A percentile compares a stretch with the other conserved stretches of the same genome.
These are phyloP conservation scores for Augochlora pura DNA, from an alignment of 1,140 invertebrate genomes.

Conservation along the genomic window DNA sequence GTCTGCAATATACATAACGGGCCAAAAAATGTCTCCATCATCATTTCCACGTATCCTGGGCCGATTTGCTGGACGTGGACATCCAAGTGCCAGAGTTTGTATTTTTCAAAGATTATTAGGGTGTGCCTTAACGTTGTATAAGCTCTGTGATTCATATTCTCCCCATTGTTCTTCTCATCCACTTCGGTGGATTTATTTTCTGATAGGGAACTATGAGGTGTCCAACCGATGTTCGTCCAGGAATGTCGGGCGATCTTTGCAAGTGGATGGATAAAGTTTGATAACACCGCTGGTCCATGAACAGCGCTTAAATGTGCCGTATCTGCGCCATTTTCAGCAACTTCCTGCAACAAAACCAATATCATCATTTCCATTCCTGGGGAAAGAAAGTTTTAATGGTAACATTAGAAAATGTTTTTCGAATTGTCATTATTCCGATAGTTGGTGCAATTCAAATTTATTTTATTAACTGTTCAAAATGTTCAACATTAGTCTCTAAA, in stretches of 20 bases:
- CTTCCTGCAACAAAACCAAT: constrained; percentile 83
- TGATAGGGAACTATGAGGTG: constrained; percentile 33
- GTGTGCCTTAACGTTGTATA: constrained; percentile 82
- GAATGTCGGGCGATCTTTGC: constrained; percentile 65
- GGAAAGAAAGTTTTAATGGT: no score
- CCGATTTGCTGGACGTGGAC: constrained; percentile 87
- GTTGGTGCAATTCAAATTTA: no score
- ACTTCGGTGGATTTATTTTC: neutral
- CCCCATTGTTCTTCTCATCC: neutral
- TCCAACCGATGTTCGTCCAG: constrained; percentile 73
- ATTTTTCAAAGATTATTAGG: constrained; percentile 80
- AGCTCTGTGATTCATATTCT: constrained; percentile 82
- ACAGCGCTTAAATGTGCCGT: constrained; percentile 89
- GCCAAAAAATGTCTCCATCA: constrained; percentile 83
- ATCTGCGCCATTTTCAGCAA: constrained; percentile 95
- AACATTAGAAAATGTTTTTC: no score
- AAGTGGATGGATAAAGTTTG: constrained; percentile 78
- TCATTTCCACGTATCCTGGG: constrained; percentile 88
- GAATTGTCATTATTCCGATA: no score
- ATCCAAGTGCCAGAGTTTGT: constrained; percentile 80
- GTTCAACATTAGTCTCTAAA: no score
- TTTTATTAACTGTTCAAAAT: no score
- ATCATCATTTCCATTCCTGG: neutral
- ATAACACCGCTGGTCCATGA: constrained; percentile 84
- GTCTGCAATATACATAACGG: constrained; percentile 87